Evolutionary conservation across 1,140 invertebrate species (phyloP).

Genomic region (Calycopis cecrops): DNA sequence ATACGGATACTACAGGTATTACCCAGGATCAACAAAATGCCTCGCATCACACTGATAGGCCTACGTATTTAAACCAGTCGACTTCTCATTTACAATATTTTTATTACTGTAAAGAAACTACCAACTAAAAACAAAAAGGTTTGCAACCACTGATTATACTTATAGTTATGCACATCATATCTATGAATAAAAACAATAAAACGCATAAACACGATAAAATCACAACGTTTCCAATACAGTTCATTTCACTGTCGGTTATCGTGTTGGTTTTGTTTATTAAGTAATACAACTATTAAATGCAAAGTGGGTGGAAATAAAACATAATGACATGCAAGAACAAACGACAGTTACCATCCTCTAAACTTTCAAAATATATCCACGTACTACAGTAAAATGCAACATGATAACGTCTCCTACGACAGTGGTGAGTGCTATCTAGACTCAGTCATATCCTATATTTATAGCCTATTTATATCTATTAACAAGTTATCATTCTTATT

Average conservation of each 20-base stretch:
- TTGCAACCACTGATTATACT: no score
- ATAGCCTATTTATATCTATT: slow-evolving; percentile 32
- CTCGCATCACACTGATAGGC: no score
- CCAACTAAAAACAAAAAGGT: no score
- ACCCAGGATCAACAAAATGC: no score
- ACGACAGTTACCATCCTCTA: background rate
- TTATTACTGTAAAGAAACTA: no score
- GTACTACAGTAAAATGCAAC: slow-evolving; percentile 51
- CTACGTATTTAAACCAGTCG: no score
- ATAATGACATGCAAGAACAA: background rate
- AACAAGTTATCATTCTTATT: slow-evolving; percentile 50
- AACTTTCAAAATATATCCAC: background rate
- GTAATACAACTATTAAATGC: background rate
- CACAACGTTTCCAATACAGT: background rate
- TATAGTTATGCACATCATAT: no score
- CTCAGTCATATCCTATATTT: slow-evolving; percentile 14
- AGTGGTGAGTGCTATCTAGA: slow-evolving; percentile 51
- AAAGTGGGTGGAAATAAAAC: slow-evolving; percentile 8
- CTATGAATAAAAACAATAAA: no score
- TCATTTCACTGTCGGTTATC: slow-evolving; percentile 3
- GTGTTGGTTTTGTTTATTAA: slow-evolving; percentile 1
- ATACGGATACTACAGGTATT: no score
- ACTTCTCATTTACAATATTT: no score
- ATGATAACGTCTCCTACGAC: slow-evolving; percentile 55
- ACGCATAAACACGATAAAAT: no score